Evolutionary conservation across 2,888 invertebrate genomes (phyloP).

Genomic region (Hartigia nigra): DNA sequence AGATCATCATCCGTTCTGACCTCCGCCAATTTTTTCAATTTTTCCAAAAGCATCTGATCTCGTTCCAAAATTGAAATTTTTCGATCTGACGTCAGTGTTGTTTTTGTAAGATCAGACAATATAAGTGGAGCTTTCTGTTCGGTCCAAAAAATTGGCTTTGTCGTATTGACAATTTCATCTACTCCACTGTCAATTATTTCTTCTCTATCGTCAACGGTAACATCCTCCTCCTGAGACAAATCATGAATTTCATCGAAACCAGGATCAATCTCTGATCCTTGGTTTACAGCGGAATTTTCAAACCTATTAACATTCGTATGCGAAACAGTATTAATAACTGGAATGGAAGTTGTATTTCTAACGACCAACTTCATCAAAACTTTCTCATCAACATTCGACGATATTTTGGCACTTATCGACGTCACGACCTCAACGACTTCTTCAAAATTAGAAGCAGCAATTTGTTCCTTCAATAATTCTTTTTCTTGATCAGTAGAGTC

Average conservation of each 20-base stretch:
- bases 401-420: conserved; percentile 62
- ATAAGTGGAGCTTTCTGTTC: conserved; percentile 22
- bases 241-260: not conserved
- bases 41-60: conserved; percentile 45
- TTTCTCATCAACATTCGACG: conserved; percentile 50
- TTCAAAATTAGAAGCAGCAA: conserved; percentile 33
- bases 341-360: conserved; percentile 39
- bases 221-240: not conserved
- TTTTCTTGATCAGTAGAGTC: not conserved
- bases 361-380: conserved; percentile 49
- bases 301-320: conserved; percentile 9
- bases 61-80: conserved; percentile 49
- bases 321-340: conserved; percentile 24
- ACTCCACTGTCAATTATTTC: not conserved
- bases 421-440: conserved; percentile 63
- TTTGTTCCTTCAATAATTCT: not conserved
- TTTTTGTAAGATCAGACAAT: conserved; percentile 26
- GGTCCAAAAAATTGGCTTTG: conserved; percentile 20
- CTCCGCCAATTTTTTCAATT: conserved; percentile 50
- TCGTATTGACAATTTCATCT: not conserved
- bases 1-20: conserved; percentile 43
- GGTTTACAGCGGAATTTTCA: not conserved
- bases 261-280: not conserved
- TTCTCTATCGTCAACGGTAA: not conserved
- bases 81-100: conserved; percentile 46